Base-by-base conservation (phyloP, 1,140 invertebrate species). In the Caerostris darwini region DNA sequence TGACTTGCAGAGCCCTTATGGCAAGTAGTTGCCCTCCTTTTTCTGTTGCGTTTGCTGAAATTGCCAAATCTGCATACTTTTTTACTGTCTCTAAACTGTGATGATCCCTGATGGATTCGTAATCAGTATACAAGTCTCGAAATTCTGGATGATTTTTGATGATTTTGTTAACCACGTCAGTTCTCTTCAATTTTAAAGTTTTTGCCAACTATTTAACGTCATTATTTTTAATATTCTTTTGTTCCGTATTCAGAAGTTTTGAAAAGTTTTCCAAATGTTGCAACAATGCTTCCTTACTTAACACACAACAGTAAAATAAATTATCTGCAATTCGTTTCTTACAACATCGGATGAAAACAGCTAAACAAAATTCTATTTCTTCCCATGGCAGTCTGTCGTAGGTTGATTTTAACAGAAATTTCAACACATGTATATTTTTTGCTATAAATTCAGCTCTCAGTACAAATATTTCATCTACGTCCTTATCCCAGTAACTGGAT, bases 351-450 rank as follows among this genome's bases (percentile, higher is more conserved):
- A 93, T 81, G 50, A 86, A 86, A n/a, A 56, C 19, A 7, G 57
- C 54, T 10, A 86, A 88, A 69, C 59, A 86, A 64, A 93, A 86
- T 17, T 93, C 92, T 14, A 93, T 93, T 85, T 93, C 82, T 86
- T 93, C 82, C 82, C 92, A 93, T 7, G 92, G 92, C 14, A 93
- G 6, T 69, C 0, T 86, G 1, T 2, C 5, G 14, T 92, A 92
- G n/a, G 82, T 85, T 3, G 8, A 93, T 67, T 86, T 93, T 7
- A 85, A 5, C 7, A 14, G 34, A 0, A n/a, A 86, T 67, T 93
- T 86, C 19, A 88, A 67, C 17, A 86, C 54, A 61, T 83, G 50
- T 5, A 93, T 86, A 67, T 88, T 86, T 67, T 67, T 53, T 8
- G 81, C 92, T 86, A 93, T 85, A 14, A 58, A 86, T 10, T 64